Percentiles rank a stretch among this genome's conserved stretches.
Conservation (phyloP, 2,113 vertebrate genomes). For the Rynchops niger region DNA sequence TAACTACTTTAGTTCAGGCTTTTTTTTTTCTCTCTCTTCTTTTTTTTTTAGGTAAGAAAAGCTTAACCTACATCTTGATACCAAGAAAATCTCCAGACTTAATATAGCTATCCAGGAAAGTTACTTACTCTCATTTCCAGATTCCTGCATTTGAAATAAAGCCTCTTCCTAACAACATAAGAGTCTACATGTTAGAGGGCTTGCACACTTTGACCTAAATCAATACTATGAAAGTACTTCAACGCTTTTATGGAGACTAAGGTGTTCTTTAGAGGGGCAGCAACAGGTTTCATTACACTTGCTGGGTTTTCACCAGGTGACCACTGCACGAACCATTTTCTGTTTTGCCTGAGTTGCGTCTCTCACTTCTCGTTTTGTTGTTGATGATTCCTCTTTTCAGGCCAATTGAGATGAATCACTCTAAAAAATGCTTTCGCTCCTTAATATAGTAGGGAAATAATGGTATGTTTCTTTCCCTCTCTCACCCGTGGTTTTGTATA, state of each 20-base stretch:
- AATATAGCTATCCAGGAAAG: not conserved
- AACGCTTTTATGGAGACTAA: not conserved
- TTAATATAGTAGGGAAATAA: not conserved
- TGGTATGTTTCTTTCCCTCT: not conserved
- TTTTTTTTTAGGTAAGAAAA: not conserved
- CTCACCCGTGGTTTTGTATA: not conserved
- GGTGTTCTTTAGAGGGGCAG: not conserved
- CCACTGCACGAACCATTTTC: not conserved
- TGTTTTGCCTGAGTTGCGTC: not conserved
- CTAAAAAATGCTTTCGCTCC: not conserved
- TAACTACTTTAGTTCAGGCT: not conserved
- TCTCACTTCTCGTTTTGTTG: not conserved
- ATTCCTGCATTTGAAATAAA: not conserved
- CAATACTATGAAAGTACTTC: not conserved
- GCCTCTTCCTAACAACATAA: not conserved
- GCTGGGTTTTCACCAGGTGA: not conserved
- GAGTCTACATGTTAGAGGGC: not conserved
- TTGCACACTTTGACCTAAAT: constrained; percentile 11
- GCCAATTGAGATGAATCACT: not conserved
- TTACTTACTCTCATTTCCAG: not conserved
- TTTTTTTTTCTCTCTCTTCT: no score
- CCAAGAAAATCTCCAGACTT: not conserved
- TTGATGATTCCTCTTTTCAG: not conserved
- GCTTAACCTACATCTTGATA: not conserved
- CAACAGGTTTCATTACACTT: not conserved